A percentile compares a stretch with the other conserved stretches of the same genome.
These are phyloP conservation scores for Dendrolimus punctatus DNA, from an alignment of 1,140 invertebrate species.

Conservation along the genomic window DNA sequence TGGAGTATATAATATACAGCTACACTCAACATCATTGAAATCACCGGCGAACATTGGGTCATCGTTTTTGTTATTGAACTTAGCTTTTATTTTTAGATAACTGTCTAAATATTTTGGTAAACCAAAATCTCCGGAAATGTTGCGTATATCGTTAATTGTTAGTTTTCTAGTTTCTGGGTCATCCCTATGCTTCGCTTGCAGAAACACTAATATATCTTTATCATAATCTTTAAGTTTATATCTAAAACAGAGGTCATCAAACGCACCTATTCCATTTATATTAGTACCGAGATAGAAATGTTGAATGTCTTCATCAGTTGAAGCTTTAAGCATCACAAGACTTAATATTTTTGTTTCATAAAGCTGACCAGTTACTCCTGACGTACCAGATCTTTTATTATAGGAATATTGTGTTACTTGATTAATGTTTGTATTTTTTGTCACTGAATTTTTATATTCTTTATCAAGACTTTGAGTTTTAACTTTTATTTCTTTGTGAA, in stretches of 20 bases:
- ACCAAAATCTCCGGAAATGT: constrained; percentile 4
- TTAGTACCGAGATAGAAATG: constrained; percentile 15
- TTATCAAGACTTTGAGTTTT: neutral
- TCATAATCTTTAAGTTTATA: constrained; percentile 6
- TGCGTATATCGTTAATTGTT: constrained; percentile 2
- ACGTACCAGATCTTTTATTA: constrained; percentile 11
- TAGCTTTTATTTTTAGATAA: constrained; percentile 14
- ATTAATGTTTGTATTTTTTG: neutral
- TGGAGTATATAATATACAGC: constrained; percentile 16
- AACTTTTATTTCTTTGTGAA: neutral
- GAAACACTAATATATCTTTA: constrained; percentile 2
- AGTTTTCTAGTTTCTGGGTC: constrained; percentile 2
- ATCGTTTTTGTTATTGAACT: neutral
- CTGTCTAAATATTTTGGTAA: constrained; percentile 16
- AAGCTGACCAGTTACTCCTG: constrained; percentile 15
- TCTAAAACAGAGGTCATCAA: constrained; percentile 15
- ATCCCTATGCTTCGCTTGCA: constrained; percentile 9
- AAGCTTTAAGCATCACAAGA: constrained; percentile 12
- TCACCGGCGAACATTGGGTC: constrained; percentile 13
- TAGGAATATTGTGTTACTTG: neutral
- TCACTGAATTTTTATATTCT: neutral
- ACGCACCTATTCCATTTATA: constrained; percentile 12
- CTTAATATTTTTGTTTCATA: constrained; percentile 19
- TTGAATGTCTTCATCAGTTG: constrained; percentile 11
- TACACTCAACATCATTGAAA: constrained; percentile 12